Base-by-base conservation (phyloP, 1,140 invertebrate genomes). In the Hycleus phaleratus region DNA sequence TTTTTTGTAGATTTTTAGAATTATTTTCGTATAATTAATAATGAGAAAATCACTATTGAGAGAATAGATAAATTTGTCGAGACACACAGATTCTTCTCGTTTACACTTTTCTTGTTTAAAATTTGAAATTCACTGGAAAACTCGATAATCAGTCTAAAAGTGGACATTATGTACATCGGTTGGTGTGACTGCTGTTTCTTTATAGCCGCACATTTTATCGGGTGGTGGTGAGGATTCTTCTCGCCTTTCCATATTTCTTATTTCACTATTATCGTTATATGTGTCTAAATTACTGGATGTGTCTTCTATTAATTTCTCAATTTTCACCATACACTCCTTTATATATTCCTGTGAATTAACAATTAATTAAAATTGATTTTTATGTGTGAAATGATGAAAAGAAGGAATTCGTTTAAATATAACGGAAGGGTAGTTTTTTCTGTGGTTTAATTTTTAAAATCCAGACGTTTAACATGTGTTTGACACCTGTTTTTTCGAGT, bases 111-210 rank as follows among this genome's bases (percentile, higher is more conserved):
- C 7, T 32, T 32, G 18, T 32, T 32, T 32, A 32, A 32, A 5
- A 32, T 32, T 32, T 5, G 7, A 32, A 32, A 32, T 32, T 32
- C 32, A 32, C 32, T 32, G 32, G 32, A 32, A 32, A 18, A 32
- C 7, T 32, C 32, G 32, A 32, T 4, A 32, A 5, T 32, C 32
- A 32, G 32, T 32, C 32, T 32, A 42, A 42, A 42, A n/a, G 9
- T 42, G 40, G 58, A 88, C 80, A 69, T 87, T 84, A 60, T 84
- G 78, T 58, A 91, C 86, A 72, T 90, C 88, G 56, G 88, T 90
- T 44, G 88, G 88, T 24, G 88, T 91, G 58, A 83, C 82, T 42
- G 87, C 85, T 73, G 87, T 86, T 32, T 32, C 40, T 66, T 82
- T 83, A 71, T 83, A 75, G 45, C 79, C 75, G 52, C 73, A 73